These are phyloP conservation scores for Heterohyrax brucei DNA, from an alignment of 2,797 vertebrate species.

Conservation along the genomic window DNA sequence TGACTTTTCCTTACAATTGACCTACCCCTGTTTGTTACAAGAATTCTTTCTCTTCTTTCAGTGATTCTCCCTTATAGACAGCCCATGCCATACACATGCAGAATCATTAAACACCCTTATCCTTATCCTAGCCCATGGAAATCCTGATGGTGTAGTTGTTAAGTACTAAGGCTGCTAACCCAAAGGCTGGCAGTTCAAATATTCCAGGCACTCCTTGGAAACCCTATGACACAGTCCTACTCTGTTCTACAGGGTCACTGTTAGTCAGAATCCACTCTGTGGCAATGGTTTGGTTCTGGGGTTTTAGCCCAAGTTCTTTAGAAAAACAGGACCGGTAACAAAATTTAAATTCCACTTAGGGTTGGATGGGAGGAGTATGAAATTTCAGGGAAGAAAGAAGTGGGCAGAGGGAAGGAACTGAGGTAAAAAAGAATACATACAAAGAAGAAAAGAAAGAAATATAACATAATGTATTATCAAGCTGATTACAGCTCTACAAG, in stretches of 20 bases:
- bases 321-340: neutral
- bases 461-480: neutral
- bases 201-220: no score
- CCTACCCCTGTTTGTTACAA: constrained; percentile 20
- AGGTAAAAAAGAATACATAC: neutral
- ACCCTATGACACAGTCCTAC: no score
- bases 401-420: neutral
- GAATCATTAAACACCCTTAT: neutral
- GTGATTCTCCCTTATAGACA: neutral
- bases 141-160: no score
- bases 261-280: no score
- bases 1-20: constrained; percentile 33
- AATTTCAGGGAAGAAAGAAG: neutral
- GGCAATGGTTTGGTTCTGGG: no score
- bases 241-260: no score
- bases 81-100: neutral
- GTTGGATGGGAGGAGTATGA: neutral
- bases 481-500: neutral
- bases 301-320: neutral
- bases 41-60: neutral
- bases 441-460: neutral
- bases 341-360: constrained; percentile 12
- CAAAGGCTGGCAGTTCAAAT: no score
- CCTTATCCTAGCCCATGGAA: no score
- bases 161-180: no score